Conservation (phyloP, 2,113 vertebrate species). For the Apeltes quadracus region DNA sequence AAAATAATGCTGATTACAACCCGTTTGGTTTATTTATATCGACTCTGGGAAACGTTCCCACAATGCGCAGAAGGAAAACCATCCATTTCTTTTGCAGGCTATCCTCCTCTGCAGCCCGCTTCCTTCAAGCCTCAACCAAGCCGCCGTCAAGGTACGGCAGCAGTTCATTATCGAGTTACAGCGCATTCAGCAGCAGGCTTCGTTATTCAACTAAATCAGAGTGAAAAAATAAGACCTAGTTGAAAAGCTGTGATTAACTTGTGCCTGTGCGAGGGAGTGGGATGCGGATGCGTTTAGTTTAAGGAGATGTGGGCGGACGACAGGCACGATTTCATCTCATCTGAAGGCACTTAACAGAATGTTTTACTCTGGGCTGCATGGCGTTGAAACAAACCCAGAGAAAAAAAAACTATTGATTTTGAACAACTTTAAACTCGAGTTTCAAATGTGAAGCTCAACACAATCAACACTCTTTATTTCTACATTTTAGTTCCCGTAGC, state of each 20-base stretch:
- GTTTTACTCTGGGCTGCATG: constrained; percentile 4
- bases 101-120: constrained; percentile 60
- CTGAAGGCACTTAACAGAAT: constrained; percentile 32
- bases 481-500: constrained; percentile 56
- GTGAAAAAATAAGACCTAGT: neutral
- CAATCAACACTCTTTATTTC: neutral
- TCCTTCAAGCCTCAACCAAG: constrained; percentile 59
- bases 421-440: too few species aligned
- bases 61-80: constrained; percentile 20
- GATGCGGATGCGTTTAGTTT: constrained; percentile 60
- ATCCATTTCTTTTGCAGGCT: constrained; percentile 63
- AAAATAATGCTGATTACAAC: constrained; percentile 8
- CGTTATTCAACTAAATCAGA: constrained; percentile 29
- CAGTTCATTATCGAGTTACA: constrained; percentile 28
- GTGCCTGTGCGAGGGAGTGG: constrained; percentile 43
- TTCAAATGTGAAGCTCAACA: too few species aligned
- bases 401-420: too few species aligned
- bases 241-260: constrained; percentile 60
- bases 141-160: constrained; percentile 66
- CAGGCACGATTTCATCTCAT: constrained; percentile 36
- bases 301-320: constrained; percentile 44
- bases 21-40: constrained; percentile 17
- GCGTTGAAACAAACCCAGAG: too few species aligned
- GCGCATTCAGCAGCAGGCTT: constrained; percentile 14
- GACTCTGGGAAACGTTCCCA: constrained; percentile 5